Conservation (phyloP, 2,797 vertebrate genomes). For the Acanthurus lineatus region DNA sequence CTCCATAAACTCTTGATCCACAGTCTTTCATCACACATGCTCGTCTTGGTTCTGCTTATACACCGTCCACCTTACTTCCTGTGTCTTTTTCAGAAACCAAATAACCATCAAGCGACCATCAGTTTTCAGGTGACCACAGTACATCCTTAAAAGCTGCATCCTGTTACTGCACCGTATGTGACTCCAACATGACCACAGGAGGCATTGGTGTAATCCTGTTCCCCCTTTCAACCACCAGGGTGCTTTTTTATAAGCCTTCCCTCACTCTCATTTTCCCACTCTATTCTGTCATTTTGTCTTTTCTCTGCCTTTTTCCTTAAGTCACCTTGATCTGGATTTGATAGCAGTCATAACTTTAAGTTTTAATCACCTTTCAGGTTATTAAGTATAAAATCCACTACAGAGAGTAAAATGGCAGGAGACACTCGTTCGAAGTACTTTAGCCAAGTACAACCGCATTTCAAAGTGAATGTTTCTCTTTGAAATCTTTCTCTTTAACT, state of each 20-base stretch:
- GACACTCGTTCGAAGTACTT: background rate
- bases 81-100: constrained; percentile 37
- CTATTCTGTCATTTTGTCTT: constrained; percentile 6
- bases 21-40: constrained; percentile 34
- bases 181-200: constrained; percentile 1
- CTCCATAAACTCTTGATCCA: constrained; percentile 57
- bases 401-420: constrained; percentile 2
- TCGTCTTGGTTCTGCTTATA: constrained; percentile 25
- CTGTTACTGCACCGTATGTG: constrained; percentile 7
- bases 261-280: background rate
- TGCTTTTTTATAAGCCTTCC: background rate
- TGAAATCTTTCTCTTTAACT: constrained; percentile 6
- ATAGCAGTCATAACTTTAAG: constrained; percentile 14
- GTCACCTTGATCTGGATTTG: constrained; percentile 21
- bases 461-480: constrained; percentile 1
- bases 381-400: background rate
- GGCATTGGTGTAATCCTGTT: background rate
- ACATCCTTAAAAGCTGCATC: constrained; percentile 2
- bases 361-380: constrained; percentile 14
- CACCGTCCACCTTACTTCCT: constrained; percentile 14
- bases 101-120: constrained; percentile 15
- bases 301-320: background rate
- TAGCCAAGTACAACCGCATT: constrained; percentile 6
- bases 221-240: background rate
- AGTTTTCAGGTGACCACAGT: constrained; percentile 6